phyloP scores from a whole-genome alignment of 2,113 vertebrate species.

The Struthio camelus region DNA sequence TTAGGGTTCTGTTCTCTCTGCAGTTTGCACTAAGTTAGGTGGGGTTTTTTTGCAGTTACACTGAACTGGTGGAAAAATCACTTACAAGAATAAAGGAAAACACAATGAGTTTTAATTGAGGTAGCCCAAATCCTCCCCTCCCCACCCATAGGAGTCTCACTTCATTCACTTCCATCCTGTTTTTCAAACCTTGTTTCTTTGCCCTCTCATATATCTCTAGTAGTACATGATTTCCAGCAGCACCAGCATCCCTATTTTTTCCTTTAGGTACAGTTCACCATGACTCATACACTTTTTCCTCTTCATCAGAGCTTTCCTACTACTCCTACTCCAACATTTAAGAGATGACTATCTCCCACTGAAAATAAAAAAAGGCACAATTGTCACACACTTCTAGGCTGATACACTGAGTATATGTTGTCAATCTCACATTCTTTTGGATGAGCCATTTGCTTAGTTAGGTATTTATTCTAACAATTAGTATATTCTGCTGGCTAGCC shows the following conservation, averaged over 20 bases:
- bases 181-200: background rate
- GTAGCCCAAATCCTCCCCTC: background rate
- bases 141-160: fast-evolving
- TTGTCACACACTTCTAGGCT: fast-evolving
- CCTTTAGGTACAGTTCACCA: background rate
- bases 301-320: too few relatives aligned
- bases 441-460: fast-evolving
- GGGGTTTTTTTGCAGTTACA: fast-evolving
- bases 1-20: too few relatives aligned
- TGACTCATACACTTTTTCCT: fast-evolving
- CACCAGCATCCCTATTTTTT: background rate
- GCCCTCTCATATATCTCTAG: fast-evolving
- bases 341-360: fast-evolving
- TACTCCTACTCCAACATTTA: fast-evolving
- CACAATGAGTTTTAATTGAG: fast-evolving
- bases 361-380: fast-evolving
- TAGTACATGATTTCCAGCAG: fast-evolving
- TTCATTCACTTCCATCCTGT: fast-evolving
- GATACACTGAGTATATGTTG: fast-evolving
- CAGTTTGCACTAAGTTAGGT: background rate
- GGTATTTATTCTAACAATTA: too few relatives aligned
- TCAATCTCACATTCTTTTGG: fast-evolving
- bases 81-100: background rate
- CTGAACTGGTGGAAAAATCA: background rate
- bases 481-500: too few relatives aligned